A percentile compares a stretch with the other conserved stretches of the same genome.
Evolutionary conservation across 2,888 invertebrate genomes (phyloP).

Genomic region (Hyposoter dolosus): DNA sequence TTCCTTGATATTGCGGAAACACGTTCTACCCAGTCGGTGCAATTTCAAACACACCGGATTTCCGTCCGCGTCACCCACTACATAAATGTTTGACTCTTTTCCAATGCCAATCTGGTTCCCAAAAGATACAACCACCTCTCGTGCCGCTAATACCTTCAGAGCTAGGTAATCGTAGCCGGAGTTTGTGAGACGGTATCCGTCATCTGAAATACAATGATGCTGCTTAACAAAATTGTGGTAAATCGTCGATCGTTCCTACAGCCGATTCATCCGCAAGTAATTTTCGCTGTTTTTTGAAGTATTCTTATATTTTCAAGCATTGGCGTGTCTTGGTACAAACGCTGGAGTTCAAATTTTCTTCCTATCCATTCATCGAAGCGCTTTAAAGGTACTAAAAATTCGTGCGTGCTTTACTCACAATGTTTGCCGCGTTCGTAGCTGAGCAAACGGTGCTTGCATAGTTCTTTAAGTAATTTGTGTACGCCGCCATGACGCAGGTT

Average conservation of each 20-base stretch:
- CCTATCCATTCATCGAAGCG: neutral
- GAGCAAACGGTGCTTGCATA: constrained; percentile 96
- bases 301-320: neutral
- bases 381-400: neutral
- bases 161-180: constrained; percentile 98
- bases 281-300: neutral
- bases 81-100: constrained; percentile 98
- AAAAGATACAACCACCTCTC: constrained; percentile 93
- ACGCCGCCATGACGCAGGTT: constrained; percentile 97
- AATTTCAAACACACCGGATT: constrained; percentile 95
- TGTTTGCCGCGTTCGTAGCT: constrained; percentile 97
- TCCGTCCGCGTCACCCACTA: constrained; percentile 92
- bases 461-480: constrained; percentile 94
- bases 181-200: constrained; percentile 98
- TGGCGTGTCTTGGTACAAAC: neutral
- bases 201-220: constrained; percentile 87
- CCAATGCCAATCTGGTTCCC: constrained; percentile 99
- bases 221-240: neutral
- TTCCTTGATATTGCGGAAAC: constrained; percentile 97
- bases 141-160: constrained; percentile 93
- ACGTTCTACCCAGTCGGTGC: constrained; percentile 97
- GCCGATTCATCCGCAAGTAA: neutral
- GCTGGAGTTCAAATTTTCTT: neutral
- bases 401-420: constrained; percentile 87
- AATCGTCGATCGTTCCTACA: neutral